A percentile compares a stretch with the other conserved stretches of the same genome.
phyloP scores from a whole-genome alignment of 2,888 invertebrate genomes.

The Arctia plantaginis region DNA sequence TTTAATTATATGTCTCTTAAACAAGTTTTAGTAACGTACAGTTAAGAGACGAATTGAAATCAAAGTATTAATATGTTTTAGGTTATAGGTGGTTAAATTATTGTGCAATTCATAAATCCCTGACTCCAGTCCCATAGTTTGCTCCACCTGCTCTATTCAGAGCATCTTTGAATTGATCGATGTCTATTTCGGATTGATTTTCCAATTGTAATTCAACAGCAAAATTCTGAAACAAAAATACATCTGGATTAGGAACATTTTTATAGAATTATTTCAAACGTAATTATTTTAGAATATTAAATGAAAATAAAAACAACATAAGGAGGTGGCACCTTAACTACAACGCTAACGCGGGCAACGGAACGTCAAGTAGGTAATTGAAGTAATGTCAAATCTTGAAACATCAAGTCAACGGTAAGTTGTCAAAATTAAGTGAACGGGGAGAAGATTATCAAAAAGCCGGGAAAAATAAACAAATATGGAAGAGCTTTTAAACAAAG shows the following conservation, averaged over 20 bases:
- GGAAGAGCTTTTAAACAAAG: slow-evolving; percentile 80
- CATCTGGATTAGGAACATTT: slow-evolving; percentile 6
- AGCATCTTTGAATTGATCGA: slow-evolving; percentile 89
- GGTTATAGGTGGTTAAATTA: slow-evolving; percentile 51
- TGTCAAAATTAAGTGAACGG: slow-evolving; percentile 42
- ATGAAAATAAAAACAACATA: slow-evolving; percentile 40
- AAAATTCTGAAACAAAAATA: slow-evolving; percentile 88
- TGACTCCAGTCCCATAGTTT: slow-evolving; percentile 92
- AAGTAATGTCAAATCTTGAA: slow-evolving; percentile 7
- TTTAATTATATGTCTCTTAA: slow-evolving; percentile 32
- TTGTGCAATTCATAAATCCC: slow-evolving; percentile 86
- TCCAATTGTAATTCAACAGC: slow-evolving; percentile 92
- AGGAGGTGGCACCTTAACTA: slow-evolving; percentile 49
- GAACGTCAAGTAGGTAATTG: slow-evolving; percentile 48
- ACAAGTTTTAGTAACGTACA: slow-evolving; percentile 8
- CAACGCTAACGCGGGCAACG: slow-evolving; percentile 35
- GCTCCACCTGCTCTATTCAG: slow-evolving; percentile 92
- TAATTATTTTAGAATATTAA: not conserved
- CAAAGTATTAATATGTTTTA: slow-evolving; percentile 58
- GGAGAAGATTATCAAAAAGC: slow-evolving; percentile 13
- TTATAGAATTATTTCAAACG: not conserved
- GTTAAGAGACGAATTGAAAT: slow-evolving; percentile 46
- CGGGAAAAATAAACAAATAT: slow-evolving; percentile 63
- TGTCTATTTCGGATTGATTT: slow-evolving; percentile 89
- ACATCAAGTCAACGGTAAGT: slow-evolving; percentile 20